Base-by-base conservation (phyloP, 2,113 vertebrate species). In the Mobula birostris region DNA sequence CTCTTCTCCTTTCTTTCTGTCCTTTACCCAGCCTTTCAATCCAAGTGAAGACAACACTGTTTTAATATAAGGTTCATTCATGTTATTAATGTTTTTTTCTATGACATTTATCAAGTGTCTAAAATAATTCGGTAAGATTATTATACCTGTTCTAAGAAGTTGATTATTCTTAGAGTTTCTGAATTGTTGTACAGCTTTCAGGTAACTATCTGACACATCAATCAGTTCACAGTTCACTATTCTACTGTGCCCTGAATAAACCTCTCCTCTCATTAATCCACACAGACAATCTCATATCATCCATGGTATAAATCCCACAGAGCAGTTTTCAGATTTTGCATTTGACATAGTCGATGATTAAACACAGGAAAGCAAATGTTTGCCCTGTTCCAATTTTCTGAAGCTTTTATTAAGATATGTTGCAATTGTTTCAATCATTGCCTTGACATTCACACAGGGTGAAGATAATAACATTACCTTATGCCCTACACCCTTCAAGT, bases 211-310 rank as follows among this genome's bases (percentile, higher is more conserved):
- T n/a, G 85, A 63, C 61, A 66, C 85, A 90, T 19, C 85, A 90
- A n/a, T 87, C 19, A 24, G 8, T 58, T 61, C 56, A 32, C n/a
- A 66, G 15, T 19, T 90, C 85, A 63, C 58, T 63, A 29, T 27
- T 27, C 27, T 88, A 29, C n/a, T n/a, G 8, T 68, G 61, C 12
- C 61, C 61, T 90, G 61, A 32, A 19, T 68, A 90, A 90, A 63
- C 29, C 58, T 63, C 77, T 36, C 32, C 32, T 36, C 58, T 66
- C 48, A 14, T 27, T 32, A 88, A 90, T 66, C 58, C 85, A 66
- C 85, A n/a, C 2, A 88, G 27, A 88, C 29, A 88, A 88, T 88
- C 29, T 88, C 85, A 88, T 88, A 17, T 88, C 61, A 32, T 88
- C n/a, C 85, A 32, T 66, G 6, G 29, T 61, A 66, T 61, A 88